A percentile compares a stretch with the other conserved stretches of the same genome.
phyloP scores from a whole-genome alignment of 2,888 invertebrate species.

The Atethmia centrago region DNA sequence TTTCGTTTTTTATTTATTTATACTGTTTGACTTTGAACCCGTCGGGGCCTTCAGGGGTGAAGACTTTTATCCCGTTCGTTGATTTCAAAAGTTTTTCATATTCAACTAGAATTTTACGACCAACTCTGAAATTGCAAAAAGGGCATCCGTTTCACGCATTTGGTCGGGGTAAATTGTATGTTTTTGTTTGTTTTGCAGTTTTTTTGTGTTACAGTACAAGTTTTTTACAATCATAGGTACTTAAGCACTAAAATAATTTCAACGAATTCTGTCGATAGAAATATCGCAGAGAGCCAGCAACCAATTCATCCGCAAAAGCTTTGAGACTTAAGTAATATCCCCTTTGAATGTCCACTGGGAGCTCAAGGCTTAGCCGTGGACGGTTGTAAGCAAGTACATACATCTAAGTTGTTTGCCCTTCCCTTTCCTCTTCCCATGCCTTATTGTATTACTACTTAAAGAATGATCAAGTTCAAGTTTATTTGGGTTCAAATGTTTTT shows the following conservation, averaged over 20 bases:
- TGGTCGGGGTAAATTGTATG: background rate
- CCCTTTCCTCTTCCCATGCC: background rate
- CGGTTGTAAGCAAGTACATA: background rate
- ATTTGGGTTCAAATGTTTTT: background rate
- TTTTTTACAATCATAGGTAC: background rate
- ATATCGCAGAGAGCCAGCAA: background rate
- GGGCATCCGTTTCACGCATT: background rate
- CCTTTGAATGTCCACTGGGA: slow-evolving; percentile 1
- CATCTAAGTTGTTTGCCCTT: slow-evolving; percentile 7
- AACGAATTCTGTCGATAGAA: background rate
- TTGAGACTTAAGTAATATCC: slow-evolving; percentile 2
- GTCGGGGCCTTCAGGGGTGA: background rate
- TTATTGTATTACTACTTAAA: slow-evolving; percentile 10
- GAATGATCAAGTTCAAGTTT: background rate
- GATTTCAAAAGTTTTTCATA: slow-evolving; percentile 8
- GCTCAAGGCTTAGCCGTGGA: slow-evolving; percentile 3
- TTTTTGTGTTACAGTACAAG: background rate
- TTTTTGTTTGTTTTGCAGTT: background rate
- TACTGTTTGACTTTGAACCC: background rate
- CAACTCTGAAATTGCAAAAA: background rate
- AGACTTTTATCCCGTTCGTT: background rate
- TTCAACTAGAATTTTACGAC: background rate
- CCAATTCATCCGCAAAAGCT: slow-evolving; percentile 1
- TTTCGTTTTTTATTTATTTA: slow-evolving; percentile 7
- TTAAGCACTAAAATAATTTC: background rate